Evolutionary conservation across 2,888 invertebrate genomes (phyloP).

Genomic region (Phyllotreta striolata): DNA sequence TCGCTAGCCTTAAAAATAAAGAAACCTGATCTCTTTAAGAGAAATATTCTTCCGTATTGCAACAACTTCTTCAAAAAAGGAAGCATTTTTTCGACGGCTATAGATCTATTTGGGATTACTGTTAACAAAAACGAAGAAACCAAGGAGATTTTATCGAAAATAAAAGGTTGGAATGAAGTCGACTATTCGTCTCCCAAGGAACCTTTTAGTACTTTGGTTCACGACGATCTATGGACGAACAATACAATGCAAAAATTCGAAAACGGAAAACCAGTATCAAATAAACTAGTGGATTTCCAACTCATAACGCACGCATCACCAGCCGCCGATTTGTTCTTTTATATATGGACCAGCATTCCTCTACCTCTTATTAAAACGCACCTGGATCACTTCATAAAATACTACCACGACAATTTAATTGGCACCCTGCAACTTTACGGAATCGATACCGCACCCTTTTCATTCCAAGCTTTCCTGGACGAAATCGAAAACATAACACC

Average conservation of each 20-base stretch:
- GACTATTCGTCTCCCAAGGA: constrained; percentile 10
- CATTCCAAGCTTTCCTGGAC: constrained; percentile 54
- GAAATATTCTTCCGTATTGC: constrained; percentile 55
- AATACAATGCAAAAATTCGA: constrained; percentile 64
- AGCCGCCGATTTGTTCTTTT: constrained; percentile 64
- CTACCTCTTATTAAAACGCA: constrained; percentile 56
- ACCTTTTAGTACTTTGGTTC: constrained; percentile 63
- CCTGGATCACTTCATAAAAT: constrained; percentile 60
- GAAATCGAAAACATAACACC: constrained; percentile 57
- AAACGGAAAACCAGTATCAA: constrained; percentile 47
- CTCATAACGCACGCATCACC: constrained; percentile 63
- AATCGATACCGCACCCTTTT: constrained; percentile 53
- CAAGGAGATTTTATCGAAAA: constrained; percentile 1
- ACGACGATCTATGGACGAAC: constrained; percentile 68
- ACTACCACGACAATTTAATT: constrained; percentile 63
- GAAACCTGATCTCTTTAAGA: constrained; percentile 58
- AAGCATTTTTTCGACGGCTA: neutral
- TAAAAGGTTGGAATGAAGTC: constrained; percentile 20
- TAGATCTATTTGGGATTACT: constrained; percentile 1
- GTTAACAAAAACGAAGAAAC: constrained; percentile 26
- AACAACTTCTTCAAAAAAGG: constrained; percentile 8
- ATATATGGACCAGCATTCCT: constrained; percentile 63
- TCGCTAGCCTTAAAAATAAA: constrained; percentile 63
- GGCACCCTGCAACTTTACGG: constrained; percentile 52
- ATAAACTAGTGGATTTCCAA: constrained; percentile 67